Conservation (phyloP, 2,113 vertebrate genomes). For the Larimichthys crocea region DNA sequence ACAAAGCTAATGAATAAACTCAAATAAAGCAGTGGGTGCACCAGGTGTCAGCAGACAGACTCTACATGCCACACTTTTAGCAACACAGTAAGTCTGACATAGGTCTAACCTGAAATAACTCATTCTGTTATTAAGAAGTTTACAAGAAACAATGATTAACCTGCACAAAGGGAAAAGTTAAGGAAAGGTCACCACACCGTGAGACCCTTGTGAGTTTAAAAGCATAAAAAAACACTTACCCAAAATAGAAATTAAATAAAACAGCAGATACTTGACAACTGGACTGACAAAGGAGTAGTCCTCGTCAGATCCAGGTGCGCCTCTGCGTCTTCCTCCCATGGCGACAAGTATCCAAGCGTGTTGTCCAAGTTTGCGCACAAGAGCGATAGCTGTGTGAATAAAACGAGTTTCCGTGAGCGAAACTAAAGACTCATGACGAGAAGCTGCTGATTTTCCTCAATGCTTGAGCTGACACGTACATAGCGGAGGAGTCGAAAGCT, state of each 20-base stretch:
- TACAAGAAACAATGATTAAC: conserved; percentile 14
- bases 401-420: background rate
- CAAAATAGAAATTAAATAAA: conserved; percentile 94
- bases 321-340: conserved; percentile 82
- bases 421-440: background rate
- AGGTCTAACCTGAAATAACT: background rate
- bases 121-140: background rate
- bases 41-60: background rate
- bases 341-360: background rate
- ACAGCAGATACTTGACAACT: conserved; percentile 92
- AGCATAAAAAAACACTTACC: conserved; percentile 85
- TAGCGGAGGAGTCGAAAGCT: background rate
- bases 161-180: background rate
- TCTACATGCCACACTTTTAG: background rate
- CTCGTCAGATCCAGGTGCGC: conserved; percentile 63
- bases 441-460: background rate
- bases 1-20: conserved; percentile 44
- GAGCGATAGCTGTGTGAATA: fast-evolving
- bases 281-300: conserved; percentile 90
- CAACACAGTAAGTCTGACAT: background rate
- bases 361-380: conserved; percentile 19
- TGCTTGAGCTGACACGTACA: background rate
- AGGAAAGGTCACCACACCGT: background rate
- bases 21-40: conserved; percentile 21
- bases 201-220: background rate